These are phyloP conservation scores for Galagoides demidoff DNA, from an alignment of 2,797 vertebrate species.

Conservation along the genomic window DNA sequence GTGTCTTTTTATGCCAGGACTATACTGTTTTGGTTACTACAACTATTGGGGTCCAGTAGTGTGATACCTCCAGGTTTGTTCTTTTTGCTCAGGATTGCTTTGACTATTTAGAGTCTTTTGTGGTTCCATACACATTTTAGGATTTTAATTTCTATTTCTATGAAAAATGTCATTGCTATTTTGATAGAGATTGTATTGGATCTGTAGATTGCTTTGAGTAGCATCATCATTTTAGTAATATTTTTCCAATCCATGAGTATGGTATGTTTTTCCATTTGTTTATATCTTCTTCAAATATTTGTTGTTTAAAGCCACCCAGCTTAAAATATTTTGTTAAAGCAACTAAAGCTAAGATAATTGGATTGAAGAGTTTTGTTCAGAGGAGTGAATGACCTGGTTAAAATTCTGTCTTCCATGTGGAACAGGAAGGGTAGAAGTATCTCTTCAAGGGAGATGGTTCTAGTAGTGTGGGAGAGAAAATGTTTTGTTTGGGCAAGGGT, in stretches of 20 bases:
- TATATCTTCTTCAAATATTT: background rate
- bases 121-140: background rate
- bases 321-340: background rate
- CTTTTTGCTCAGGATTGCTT: background rate
- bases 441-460: background rate
- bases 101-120: background rate
- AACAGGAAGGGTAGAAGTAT: background rate
- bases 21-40: background rate
- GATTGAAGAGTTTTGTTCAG: background rate
- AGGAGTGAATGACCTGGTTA: background rate
- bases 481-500: background rate
- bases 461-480: background rate
- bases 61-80: background rate
- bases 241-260: background rate
- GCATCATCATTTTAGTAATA: background rate
- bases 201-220: background rate
- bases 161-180: background rate
- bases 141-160: background rate
- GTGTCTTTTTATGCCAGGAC: background rate
- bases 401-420: background rate
- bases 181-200: background rate
- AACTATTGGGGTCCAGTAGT: background rate
- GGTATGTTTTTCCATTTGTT: background rate
- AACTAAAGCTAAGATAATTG: background rate
- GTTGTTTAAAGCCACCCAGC: background rate